phyloP scores from a whole-genome alignment of 2,888 invertebrate species.

The Meta bourneti region DNA sequence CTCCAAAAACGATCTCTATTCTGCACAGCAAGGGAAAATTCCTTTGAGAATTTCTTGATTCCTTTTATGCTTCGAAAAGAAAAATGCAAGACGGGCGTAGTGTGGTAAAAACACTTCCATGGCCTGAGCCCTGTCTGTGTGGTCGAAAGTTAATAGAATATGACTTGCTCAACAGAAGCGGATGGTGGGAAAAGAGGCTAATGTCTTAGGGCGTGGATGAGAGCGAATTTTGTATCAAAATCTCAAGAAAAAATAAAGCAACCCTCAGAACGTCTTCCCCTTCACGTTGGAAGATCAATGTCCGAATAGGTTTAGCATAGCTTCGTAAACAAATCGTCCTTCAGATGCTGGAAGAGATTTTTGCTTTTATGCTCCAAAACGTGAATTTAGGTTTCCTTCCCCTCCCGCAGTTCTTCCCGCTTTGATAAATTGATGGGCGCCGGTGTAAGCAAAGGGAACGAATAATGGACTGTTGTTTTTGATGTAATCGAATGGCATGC shows the following conservation, averaged over 20 bases:
- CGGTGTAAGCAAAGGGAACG: not conserved
- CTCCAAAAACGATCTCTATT: not conserved
- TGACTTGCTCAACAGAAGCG: slow-evolving; percentile 40
- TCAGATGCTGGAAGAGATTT: not conserved
- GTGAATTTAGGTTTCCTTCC: not conserved
- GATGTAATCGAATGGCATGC: not conserved
- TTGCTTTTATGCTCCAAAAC: not conserved
- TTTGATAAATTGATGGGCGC: not conserved
- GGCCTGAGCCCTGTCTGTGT: slow-evolving; percentile 46
- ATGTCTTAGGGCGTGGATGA: slow-evolving; percentile 4
- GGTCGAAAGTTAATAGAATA: slow-evolving; percentile 54
- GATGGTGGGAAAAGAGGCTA: not conserved
- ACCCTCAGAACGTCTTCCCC: not conserved
- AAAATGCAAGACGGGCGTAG: slow-evolving; percentile 7
- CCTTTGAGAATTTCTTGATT: not conserved
- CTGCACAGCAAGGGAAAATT: not conserved
- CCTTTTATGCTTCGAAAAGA: not conserved
- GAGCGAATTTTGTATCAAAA: slow-evolving; percentile 41
- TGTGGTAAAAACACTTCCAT: not conserved
- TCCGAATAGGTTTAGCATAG: slow-evolving; percentile 9
- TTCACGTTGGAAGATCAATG: not conserved
- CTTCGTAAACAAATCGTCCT: slow-evolving; percentile 14
- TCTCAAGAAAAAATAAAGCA: not conserved
- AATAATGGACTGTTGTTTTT: not conserved
- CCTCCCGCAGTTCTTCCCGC: not conserved